Base-by-base conservation (phyloP, 2,797 vertebrate genomes). In the Brachyrhaphis roseni region DNA sequence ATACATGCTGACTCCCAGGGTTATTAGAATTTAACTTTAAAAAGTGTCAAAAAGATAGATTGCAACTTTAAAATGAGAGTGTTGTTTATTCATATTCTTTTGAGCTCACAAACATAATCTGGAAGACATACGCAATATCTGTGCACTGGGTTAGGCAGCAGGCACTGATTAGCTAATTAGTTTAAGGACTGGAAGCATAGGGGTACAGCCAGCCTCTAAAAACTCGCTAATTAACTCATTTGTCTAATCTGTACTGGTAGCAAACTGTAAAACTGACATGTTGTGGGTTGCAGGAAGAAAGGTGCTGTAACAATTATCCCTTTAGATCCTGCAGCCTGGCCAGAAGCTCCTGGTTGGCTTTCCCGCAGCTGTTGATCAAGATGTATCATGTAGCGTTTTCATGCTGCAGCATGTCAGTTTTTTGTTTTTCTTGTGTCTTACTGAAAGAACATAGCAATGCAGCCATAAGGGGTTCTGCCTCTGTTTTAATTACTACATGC, bases 231-330 rank as follows among this genome's bases (percentile, higher is more conserved):
- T 78, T 72, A 79, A 72, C 77, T 82, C 34, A 66, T 74, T 85
- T 15, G 71, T 79, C 74, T 59, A 31, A 78, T 78, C 64, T 53
- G 46, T 20, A 36, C 45, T 82, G 43, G 73, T 45, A 70, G 49
- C 68, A 62, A 84, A 79, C 34, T 51, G 45, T 79, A 74, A 57
- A 76, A 77, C 36, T 76, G 82, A 79, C 78, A 74, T 31, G 10
- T 62, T 80, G 70, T 20, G 70, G 41, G 73, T 77, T 78, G 55
- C 70, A 75, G 68, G 43, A 59, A 78, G 73, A 20, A 74, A 51
- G 26, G 39, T 39, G 74, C 41, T 31, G 12, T 51, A 73, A 59
- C 72, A 57, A 13, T 62, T 76, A 74, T 74, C 45, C 20, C 34
- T 76, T 49, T 26, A 76, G 23, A 34, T 72, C 45, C 70, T 85